Base-by-base conservation (phyloP, 2,113 vertebrate species). In the Acrocephalus arundinaceus region DNA sequence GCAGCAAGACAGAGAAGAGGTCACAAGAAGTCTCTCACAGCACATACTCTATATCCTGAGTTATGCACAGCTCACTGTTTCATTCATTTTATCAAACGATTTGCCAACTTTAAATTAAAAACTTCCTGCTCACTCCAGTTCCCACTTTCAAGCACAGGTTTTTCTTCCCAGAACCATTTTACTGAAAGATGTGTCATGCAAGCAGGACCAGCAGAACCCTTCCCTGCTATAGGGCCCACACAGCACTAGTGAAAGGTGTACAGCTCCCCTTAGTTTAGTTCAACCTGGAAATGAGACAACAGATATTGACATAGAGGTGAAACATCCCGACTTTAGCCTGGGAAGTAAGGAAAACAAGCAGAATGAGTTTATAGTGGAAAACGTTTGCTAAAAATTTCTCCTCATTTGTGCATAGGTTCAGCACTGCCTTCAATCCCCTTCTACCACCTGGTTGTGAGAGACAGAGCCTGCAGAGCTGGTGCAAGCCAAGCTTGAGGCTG, bases 391-490 rank as follows among this genome's bases (percentile, higher is more conserved):
- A 81, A 94, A 87, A 39, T 18, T 81, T 43, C 22, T 62, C 19
- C 27, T 61, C 1, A 3, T 58, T 71, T 67, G 9, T 45, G 37
- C 10, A 1, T 15, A 63, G 37, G 28, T 74, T 85, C 37, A 58
- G n/a, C 15, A 68, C 27, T 90, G 33, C 24, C 24, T 1, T 0
- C 46, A 55, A 66, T 24, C 13, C 13, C 28, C 15, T 79, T 48
- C 15, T 3, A 48, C 27, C 3, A 1, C 10, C 6, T 4, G 4
- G 6, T 14, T 5, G 4, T 7, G 5, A 70, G 18, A 65, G 19
- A 17, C 16, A 79, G 31, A 90, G 51, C n/a, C 52, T 67, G n/a
- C 24, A 84, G 59, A 76, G 18, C 24, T 24, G 37, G 21, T 25
- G 37, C 30, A 48, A 73, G 66, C 24, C 68, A 84, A 70, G 55